Conservation (phyloP, 2,888 invertebrate species). For the Eumerus sabulonum region DNA sequence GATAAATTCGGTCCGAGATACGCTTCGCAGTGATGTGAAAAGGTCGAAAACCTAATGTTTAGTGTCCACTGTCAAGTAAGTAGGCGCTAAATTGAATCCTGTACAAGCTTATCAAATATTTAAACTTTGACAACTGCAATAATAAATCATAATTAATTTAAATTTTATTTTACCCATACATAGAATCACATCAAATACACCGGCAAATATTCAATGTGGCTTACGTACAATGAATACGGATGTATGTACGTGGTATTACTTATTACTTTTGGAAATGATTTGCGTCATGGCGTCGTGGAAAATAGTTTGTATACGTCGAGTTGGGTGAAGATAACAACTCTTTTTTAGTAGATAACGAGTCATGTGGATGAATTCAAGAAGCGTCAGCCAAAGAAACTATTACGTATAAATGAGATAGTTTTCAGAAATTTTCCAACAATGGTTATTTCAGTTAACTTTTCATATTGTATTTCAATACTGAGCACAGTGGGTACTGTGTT, state of each 20-base stretch:
- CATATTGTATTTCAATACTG: no score
- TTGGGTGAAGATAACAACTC: slow-evolving; percentile 2
- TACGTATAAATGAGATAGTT: no score
- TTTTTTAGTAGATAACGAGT: slow-evolving; percentile 49
- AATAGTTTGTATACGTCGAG: slow-evolving; percentile 26
- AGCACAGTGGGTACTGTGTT: no score
- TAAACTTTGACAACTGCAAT: slow-evolving; percentile 64
- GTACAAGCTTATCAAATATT: slow-evolving; percentile 60
- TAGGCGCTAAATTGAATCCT: slow-evolving; percentile 54
- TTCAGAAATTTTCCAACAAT: no score
- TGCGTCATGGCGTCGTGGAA: slow-evolving; percentile 26
- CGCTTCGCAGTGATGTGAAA: slow-evolving; percentile 39
- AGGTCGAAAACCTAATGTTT: slow-evolving; percentile 61
- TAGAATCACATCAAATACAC: slow-evolving; percentile 7
- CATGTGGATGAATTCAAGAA: slow-evolving; percentile 48
- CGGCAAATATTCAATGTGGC: slow-evolving; percentile 9
- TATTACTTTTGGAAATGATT: slow-evolving; percentile 42
- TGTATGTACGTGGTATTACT: slow-evolving; percentile 6
- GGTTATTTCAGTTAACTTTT: no score
- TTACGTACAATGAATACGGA: slow-evolving; percentile 31
- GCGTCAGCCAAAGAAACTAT: no score
- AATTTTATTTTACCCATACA: slow-evolving; percentile 23
- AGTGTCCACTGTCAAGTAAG: no score
- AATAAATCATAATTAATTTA: slow-evolving; percentile 67
- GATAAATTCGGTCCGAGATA: slow-evolving; percentile 51